Base-by-base conservation (phyloP, 2,797 vertebrate species). In the Notolepis coatsorum region DNA sequence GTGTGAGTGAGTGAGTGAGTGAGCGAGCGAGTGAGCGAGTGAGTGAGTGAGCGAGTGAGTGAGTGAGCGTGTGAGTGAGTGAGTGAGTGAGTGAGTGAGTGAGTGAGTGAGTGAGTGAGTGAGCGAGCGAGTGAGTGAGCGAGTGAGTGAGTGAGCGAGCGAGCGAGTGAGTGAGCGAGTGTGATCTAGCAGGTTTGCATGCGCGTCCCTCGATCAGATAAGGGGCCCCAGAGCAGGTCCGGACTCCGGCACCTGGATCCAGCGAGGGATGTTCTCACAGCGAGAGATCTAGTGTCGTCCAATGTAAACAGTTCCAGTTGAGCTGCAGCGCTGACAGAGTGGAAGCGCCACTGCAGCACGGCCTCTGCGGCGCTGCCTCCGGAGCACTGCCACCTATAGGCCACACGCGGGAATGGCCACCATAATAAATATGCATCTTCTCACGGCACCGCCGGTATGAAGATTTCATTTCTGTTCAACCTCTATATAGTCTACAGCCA, bases 281-380 rank as follows among this genome's bases (percentile, higher is more conserved):
- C 31, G 56, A 38, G 58, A 24, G 53, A 47, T 60, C 69, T 68
- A 45, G 18, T 65, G 59, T 71, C 33, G 43, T 76, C 48, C 65
- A 78, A 35, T 24, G 24, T 46, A 76, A 75, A 80, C 31, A 83
- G 63, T n/a, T 21, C 37, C 56, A 55, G 53, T 46, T 69, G 54
- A 58, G 60, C 47, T 51, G 41, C 30, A 30, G 28, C 5, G 17
- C 52, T 55, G 43, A 55, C 38, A 58, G 41, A 55, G 64, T 46
- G 20, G 50, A 47, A 54, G 37, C 59, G 52, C 54, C 28, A 42
- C 51, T 49, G 52, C 8, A 42, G 57, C 45, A 18, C 57, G 23
- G 24, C 6, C 7, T 27, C 25, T 37, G 39, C 43, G 4, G 37
- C 3, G 2, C 10, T 20, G 23, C 25, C 35, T 62, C 47, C 35